phyloP scores from a whole-genome alignment of 1,140 invertebrate species.

The Xylocopa sonorina region DNA sequence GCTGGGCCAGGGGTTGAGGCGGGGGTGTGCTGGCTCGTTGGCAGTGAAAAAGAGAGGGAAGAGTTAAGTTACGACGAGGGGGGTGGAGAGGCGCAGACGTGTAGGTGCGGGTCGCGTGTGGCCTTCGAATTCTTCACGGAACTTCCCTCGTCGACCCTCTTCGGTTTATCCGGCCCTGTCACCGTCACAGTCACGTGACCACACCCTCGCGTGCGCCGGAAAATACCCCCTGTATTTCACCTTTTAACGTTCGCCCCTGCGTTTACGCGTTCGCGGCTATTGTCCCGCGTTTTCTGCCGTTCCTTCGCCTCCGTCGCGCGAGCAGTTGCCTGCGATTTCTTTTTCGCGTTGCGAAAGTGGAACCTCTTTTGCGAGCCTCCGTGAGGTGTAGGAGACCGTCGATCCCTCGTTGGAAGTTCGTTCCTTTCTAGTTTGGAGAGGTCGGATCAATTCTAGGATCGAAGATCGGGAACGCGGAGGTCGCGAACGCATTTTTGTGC shows the following conservation, averaged over 20 bases:
- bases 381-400: no score
- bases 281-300: neutral
- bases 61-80: conserved; percentile 14
- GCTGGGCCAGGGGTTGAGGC: neutral
- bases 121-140: conserved; percentile 58
- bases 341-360: neutral
- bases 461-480: no score
- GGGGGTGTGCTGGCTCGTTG: neutral
- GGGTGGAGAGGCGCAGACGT: neutral
- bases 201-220: conserved; percentile 47
- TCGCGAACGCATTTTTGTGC: no score
- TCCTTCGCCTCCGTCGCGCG: no score
- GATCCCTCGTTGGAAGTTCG: no score
- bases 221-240: conserved; percentile 29
- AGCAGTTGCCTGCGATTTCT: neutral
- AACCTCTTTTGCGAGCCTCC: no score
- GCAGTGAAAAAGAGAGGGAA: conserved; percentile 4
- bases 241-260: conserved; percentile 42
- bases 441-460: no score
- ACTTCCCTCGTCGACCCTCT: conserved; percentile 48
- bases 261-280: neutral
- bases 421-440: no score
- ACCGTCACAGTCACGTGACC: conserved; percentile 57
- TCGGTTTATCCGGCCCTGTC: conserved; percentile 33
- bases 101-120: conserved; percentile 50